phyloP scores from a whole-genome alignment of 2,113 vertebrate genomes.

The Grallaria varia region DNA sequence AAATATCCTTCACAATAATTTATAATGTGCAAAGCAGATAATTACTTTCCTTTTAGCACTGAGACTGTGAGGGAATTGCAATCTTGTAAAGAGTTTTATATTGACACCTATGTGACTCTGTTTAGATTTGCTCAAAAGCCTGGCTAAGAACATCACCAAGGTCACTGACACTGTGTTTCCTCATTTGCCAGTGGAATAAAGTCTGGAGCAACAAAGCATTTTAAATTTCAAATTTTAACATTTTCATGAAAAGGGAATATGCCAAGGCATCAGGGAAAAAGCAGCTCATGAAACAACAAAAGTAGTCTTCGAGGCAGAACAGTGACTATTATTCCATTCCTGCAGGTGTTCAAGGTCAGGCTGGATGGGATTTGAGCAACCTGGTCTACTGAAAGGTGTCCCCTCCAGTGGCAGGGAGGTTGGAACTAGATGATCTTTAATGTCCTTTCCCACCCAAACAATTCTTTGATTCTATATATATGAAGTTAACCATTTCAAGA shows the following conservation, averaged over 20 bases:
- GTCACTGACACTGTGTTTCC: not conserved
- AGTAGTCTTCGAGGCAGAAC: not conserved
- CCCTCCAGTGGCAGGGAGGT: not conserved
- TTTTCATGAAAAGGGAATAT: not conserved
- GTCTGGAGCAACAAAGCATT: not conserved
- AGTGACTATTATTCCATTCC: not conserved
- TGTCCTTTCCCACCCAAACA: not conserved
- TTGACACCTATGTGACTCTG: not conserved
- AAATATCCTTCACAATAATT: not conserved
- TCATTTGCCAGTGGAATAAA: not conserved
- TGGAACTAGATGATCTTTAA: not conserved
- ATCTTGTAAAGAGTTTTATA: not conserved
- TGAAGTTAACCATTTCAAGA: not conserved
- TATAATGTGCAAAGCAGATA: not conserved
- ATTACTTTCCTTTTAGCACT: not conserved
- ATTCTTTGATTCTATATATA: not conserved
- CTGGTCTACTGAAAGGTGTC: not conserved
- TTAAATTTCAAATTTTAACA: not conserved
- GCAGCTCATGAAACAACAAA: not conserved
- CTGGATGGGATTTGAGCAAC: not conserved
- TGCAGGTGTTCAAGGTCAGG: not conserved
- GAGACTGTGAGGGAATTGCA: not conserved
- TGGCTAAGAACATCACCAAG: not conserved
- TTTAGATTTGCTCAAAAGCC: not conserved
- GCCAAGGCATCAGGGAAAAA: not conserved